Evolutionary conservation across 2,113 vertebrate species (phyloP).

Genomic region (Diadophis punctatus): DNA sequence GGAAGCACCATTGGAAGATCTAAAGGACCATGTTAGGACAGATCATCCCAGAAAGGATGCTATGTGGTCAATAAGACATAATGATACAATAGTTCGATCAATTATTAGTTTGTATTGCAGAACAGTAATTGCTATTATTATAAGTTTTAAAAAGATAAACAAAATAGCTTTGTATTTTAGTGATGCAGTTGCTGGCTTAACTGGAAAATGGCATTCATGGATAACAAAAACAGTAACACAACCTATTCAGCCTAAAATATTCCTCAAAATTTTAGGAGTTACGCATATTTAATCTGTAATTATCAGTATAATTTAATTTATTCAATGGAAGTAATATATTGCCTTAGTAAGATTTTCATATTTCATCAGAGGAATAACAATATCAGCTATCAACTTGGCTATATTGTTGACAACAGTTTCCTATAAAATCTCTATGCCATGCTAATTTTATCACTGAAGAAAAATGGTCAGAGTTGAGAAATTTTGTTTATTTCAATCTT

Average conservation of each 20-base stretch:
- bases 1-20: not conserved
- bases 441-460: not conserved
- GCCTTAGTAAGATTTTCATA: not conserved
- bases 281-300: not conserved
- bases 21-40: not conserved
- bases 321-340: not conserved
- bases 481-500: not conserved
- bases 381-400: not conserved
- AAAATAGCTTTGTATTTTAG: slow-evolving; percentile 33
- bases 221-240: slow-evolving; percentile 26
- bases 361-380: not conserved
- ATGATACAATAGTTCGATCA: not conserved
- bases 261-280: not conserved
- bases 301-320: not conserved
- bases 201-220: slow-evolving; percentile 9
- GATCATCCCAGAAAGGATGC: not conserved
- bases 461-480: not conserved
- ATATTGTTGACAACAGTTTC: not conserved
- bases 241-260: not conserved
- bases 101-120: not conserved
- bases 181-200: slow-evolving; percentile 25
- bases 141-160: slow-evolving; percentile 13
- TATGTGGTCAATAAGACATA: not conserved
- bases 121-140: not conserved
- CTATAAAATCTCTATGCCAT: not conserved